Percentiles rank a stretch among this genome's conserved stretches.
These are phyloP conservation scores for Strongylocentrotus purpuratus DNA, from an alignment of 35 echinoderm and acorn worm genomes.

Conservation along the genomic window DNA sequence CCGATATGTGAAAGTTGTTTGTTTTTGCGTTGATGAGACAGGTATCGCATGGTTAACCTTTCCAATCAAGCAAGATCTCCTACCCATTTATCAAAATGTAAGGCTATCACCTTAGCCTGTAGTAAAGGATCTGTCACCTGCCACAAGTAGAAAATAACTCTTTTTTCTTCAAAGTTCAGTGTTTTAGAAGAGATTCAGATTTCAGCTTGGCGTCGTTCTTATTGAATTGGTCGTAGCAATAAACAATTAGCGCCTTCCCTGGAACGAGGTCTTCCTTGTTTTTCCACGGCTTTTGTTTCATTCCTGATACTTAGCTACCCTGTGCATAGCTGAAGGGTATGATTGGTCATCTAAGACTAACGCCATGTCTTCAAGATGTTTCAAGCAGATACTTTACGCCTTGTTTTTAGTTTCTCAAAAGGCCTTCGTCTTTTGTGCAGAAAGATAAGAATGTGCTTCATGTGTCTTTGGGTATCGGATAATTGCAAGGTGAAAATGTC, in stretches of 20 bases:
- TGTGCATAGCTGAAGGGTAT: not conserved
- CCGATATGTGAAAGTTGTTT: too few relatives aligned
- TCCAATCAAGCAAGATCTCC: not conserved
- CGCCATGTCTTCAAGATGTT: not conserved
- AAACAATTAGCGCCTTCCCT: not conserved
- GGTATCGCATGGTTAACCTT: not conserved
- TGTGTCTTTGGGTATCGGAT: not conserved
- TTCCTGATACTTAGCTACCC: not conserved
- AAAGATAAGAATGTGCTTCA: not conserved
- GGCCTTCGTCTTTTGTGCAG: not conserved
- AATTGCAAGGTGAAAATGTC: not conserved
- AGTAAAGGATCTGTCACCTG: not conserved
- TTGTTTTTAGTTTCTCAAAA: not conserved
- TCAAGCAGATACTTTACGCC: not conserved
- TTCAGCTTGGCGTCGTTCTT: not conserved
- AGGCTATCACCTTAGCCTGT: not conserved
- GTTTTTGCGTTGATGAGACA: not conserved
- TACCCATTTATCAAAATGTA: not conserved
- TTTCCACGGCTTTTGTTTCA: constrained; percentile 1
- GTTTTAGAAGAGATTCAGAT: not conserved
- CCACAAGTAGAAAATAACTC: not conserved
- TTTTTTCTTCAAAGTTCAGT: not conserved
- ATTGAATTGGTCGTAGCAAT: not conserved
- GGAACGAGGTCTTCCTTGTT: not conserved
- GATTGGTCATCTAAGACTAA: not conserved